A percentile compares a stretch with the other conserved stretches of the same genome.
phyloP scores from a whole-genome alignment of 2,797 vertebrate genomes.

The Borostomias antarcticus region DNA sequence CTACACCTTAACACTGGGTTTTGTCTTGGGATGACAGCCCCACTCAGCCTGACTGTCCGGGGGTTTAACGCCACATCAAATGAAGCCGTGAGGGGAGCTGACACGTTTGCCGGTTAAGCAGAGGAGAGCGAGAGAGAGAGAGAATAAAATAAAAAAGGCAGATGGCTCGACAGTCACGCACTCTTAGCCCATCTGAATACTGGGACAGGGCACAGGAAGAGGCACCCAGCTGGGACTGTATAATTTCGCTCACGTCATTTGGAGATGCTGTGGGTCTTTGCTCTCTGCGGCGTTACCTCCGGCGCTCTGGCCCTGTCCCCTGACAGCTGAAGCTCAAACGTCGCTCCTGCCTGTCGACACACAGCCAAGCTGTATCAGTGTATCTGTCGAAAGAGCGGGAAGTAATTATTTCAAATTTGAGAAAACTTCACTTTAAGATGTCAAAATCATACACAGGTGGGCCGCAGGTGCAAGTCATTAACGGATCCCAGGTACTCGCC shows the following conservation, averaged over 20 bases:
- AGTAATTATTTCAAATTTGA: too few species aligned
- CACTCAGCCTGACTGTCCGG: neutral
- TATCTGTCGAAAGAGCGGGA: too few species aligned
- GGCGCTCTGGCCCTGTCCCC: neutral
- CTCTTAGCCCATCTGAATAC: neutral
- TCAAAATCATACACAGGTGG: neutral
- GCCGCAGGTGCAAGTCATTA: too few species aligned
- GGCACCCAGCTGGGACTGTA: neutral
- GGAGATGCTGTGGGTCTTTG: slow-evolving; percentile 9
- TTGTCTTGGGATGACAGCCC: slow-evolving; percentile 16
- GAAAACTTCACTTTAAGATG: too few species aligned
- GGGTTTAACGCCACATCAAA: slow-evolving; percentile 8
- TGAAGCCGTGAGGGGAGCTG: neutral
- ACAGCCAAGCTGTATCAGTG: too few species aligned
- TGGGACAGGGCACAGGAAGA: neutral
- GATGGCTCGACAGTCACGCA: neutral
- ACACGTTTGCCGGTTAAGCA: neutral
- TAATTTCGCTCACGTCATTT: slow-evolving; percentile 13
- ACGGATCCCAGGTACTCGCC: too few species aligned
- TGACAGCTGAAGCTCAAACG: slow-evolving; percentile 1
- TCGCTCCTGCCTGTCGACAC: too few species aligned
- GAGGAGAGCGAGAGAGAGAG: neutral
- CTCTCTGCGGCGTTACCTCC: neutral
- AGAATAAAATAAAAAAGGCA: too few species aligned
- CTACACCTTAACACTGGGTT: slow-evolving; percentile 3